These are phyloP conservation scores for Solenopsis invicta DNA, from an alignment of 1,140 invertebrate genomes.

Conservation along the genomic window DNA sequence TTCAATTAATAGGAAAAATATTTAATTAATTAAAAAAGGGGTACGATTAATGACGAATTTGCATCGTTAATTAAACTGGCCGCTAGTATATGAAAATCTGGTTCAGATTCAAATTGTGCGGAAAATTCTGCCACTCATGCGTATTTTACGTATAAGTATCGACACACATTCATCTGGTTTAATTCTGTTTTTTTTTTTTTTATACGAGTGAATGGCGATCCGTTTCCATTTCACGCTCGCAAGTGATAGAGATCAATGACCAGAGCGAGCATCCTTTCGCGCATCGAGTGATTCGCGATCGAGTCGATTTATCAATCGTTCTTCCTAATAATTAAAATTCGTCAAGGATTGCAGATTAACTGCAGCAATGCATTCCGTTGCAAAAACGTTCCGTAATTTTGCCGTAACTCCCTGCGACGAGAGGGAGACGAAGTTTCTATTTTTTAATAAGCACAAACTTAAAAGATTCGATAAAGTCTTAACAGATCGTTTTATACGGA, in stretches of 20 bases:
- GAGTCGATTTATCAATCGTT: not conserved
- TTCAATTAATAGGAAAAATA: not conserved
- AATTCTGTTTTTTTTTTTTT: slow-evolving; percentile 13
- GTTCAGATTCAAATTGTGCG: not conserved
- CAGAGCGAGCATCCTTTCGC: not conserved
- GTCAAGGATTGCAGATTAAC: not conserved
- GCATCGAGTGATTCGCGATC: not conserved
- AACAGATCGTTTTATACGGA: not conserved
- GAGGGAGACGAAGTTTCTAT: not conserved
- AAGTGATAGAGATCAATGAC: slow-evolving; percentile 52
- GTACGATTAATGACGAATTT: not conserved
- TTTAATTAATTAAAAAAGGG: not conserved
- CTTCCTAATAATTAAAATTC: not conserved
- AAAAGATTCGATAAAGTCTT: not conserved
- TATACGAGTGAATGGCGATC: not conserved
- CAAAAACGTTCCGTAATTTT: not conserved
- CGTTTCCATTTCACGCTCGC: not conserved
- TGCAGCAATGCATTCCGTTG: not conserved
- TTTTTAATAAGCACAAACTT: not conserved
- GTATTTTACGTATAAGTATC: not conserved
- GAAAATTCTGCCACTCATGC: not conserved
- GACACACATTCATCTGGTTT: not conserved
- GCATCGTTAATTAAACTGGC: not conserved
- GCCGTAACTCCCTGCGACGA: not conserved
- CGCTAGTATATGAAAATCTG: not conserved